Evolutionary conservation across 2,888 invertebrate genomes (phyloP).

Genomic region (Ormia ochracea): DNA sequence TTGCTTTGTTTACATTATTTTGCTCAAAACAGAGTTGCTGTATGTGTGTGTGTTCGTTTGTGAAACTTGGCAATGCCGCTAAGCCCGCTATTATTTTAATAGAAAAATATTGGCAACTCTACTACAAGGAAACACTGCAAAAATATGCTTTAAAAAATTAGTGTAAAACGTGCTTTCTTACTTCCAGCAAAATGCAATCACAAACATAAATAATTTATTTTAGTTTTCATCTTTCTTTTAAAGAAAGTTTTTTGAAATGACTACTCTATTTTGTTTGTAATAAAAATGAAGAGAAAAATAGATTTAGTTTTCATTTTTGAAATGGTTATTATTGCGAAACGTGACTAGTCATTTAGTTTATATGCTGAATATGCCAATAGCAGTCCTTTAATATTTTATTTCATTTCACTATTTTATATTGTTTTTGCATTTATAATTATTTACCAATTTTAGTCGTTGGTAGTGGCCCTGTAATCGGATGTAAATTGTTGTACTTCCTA

Average conservation of each 20-base stretch:
- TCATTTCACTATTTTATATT: slow-evolving; percentile 20
- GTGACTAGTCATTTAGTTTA: slow-evolving; percentile 42
- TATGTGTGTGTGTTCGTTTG: slow-evolving; percentile 26
- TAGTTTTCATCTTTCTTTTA: not conserved
- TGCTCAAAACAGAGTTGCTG: slow-evolving; percentile 16
- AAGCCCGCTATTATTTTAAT: slow-evolving; percentile 6
- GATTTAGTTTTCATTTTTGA: slow-evolving; percentile 9
- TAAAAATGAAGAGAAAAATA: not conserved
- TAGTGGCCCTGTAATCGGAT: no score
- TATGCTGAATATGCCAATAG: not conserved
- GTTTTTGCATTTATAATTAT: not conserved
- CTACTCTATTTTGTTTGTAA: not conserved
- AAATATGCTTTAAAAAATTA: slow-evolving; percentile 1
- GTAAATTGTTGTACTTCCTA: no score
- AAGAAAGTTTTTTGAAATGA: not conserved
- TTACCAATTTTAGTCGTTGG: no score
- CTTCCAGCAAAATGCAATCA: not conserved
- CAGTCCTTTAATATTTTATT: not conserved
- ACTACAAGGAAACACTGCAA: not conserved
- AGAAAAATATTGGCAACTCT: slow-evolving; percentile 14
- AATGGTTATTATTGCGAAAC: slow-evolving; percentile 16
- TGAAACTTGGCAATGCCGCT: slow-evolving; percentile 49
- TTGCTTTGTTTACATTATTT: slow-evolving; percentile 28
- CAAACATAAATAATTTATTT: not conserved
- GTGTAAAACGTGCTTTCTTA: slow-evolving; percentile 22